Evolutionary conservation across 2,113 vertebrate genomes (phyloP), one percentile per base, ranked within the genome.

Genomic region (Festucalex cinctus): DNA sequence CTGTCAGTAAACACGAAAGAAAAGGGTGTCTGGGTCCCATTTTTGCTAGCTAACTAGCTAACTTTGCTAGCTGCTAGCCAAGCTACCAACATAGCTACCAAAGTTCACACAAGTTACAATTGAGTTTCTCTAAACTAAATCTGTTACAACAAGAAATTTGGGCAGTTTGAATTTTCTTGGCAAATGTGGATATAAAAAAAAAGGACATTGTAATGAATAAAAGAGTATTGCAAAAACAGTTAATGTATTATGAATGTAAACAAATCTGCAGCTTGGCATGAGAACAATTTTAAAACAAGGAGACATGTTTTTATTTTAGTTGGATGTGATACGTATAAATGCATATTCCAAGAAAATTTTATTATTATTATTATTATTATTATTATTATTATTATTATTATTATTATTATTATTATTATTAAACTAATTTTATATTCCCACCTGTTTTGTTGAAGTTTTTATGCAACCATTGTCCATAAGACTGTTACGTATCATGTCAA

Each of bases 171-270:
- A 36, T 36, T 28, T 20, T 59, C 56, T 59, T 60, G 58, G 17
- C 17, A 60, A 19, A 59, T 59, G 17, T 59, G 28, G 26, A 57
- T 26, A 4, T 32, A 39, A 39, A 3, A 39, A 3, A 39, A 39
- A 39, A 14, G 46, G 16, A 20, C 2, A 17, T 48, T 17, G 78
- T 85, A 82, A 88, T 86, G 77, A 89, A 88, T 90, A 90, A 88
- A 86, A 39, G 10, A 39, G 39, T 86, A 87, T 48, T 17, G 88
- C 83, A 73, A 72, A 80, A 35, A 88, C n/a, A n/a, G n/a, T n/a
- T n/a, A n/a, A n/a, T 88, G 79, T 73, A 82, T 89, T 83, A 88
- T 87, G 82, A 76, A 86, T 87, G 74, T 82, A 75, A 80, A 20
- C 46, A 70, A 73, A 82, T 86, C 63, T 85, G 77, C 73, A 82